Conservation (phyloP, 2,113 vertebrate genomes). For the Psilopsiagon aymara region DNA sequence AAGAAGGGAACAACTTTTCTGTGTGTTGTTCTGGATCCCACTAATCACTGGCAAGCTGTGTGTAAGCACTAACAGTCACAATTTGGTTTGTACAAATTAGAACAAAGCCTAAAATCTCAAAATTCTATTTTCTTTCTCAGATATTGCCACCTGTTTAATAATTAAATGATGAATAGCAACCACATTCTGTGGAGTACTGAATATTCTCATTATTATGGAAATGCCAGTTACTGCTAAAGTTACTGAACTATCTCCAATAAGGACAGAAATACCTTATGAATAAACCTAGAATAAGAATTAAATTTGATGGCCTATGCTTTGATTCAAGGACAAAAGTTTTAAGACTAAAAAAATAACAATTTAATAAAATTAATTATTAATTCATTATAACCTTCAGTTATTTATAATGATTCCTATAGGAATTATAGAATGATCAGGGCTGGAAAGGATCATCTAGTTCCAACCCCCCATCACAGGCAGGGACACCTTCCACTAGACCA, state of each 20-base stretch:
- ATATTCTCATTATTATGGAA: background rate
- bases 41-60: background rate
- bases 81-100: background rate
- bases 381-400: background rate
- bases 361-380: background rate
- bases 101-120: background rate
- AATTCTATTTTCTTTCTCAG: background rate
- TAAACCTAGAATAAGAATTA: background rate
- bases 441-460: background rate
- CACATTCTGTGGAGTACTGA: background rate
- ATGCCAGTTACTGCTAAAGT: background rate
- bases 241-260: background rate
- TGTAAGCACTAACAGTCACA: background rate
- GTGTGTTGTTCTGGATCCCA: background rate
- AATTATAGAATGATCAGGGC: background rate
- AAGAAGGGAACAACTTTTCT: background rate
- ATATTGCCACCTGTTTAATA: background rate
- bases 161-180: background rate
- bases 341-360: background rate
- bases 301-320: background rate
- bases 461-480: background rate
- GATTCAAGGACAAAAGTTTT: background rate
- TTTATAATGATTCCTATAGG: background rate
- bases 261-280: background rate
- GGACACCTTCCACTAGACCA: background rate